Evolutionary conservation across 2,888 invertebrate genomes (phyloP).

Genomic region (Leptinotarsa peninsularis): DNA sequence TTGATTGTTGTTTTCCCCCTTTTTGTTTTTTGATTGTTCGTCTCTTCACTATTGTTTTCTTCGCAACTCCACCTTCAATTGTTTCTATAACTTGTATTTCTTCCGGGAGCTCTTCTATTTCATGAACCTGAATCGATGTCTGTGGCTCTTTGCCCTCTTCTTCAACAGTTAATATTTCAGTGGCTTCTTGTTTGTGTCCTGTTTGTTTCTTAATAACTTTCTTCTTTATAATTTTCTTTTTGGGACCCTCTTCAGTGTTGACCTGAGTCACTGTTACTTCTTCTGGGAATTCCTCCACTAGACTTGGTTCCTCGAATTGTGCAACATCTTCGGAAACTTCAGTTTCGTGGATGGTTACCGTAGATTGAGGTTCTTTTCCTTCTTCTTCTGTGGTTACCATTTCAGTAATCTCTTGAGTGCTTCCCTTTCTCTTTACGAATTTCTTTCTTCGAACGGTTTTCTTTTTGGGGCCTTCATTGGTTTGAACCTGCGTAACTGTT

Average conservation of each 20-base stretch:
- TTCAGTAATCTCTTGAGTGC: slow-evolving; percentile 61
- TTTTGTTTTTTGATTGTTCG: slow-evolving; percentile 57
- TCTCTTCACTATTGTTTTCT: slow-evolving; percentile 63
- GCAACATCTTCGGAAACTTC: slow-evolving; percentile 48
- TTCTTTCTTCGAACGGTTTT: slow-evolving; percentile 58
- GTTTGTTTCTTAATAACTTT: slow-evolving; percentile 57
- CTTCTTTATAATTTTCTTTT: slow-evolving; percentile 58
- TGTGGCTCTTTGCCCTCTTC: slow-evolving; percentile 62
- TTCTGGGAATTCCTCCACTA: slow-evolving; percentile 60
- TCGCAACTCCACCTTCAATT: slow-evolving; percentile 50
- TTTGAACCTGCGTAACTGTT: slow-evolving; percentile 55
- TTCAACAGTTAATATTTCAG: slow-evolving; percentile 57
- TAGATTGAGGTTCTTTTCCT: slow-evolving; percentile 59
- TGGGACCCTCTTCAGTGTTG: slow-evolving; percentile 46
- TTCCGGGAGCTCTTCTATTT: slow-evolving; percentile 52
- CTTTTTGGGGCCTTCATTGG: slow-evolving; percentile 60
- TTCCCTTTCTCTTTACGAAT: slow-evolving; percentile 66
- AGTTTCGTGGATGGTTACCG: slow-evolving; percentile 60
- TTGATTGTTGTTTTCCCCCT: slow-evolving; percentile 52
- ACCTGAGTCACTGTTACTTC: slow-evolving; percentile 47
- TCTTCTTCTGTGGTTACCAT: slow-evolving; percentile 53
- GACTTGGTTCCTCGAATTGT: slow-evolving; percentile 38
- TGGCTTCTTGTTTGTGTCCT: slow-evolving; percentile 55
- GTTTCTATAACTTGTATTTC: slow-evolving; percentile 59
- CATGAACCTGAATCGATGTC: slow-evolving; percentile 60